Base-by-base conservation (phyloP, 2,113 vertebrate species). In the Scopus umbretta region DNA sequence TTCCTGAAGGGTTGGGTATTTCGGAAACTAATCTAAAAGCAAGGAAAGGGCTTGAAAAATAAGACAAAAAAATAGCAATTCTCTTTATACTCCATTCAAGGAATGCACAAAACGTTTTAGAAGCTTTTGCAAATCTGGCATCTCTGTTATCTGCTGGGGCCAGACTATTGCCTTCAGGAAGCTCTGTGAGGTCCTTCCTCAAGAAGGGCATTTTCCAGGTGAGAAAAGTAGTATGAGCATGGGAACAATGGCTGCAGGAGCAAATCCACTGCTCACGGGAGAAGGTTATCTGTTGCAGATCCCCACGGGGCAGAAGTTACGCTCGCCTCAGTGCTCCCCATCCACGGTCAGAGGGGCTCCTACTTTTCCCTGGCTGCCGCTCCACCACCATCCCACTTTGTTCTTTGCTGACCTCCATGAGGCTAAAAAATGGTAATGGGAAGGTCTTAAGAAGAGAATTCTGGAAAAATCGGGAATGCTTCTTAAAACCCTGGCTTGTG, bases 1-100 rank as follows among this genome's bases (percentile, higher is more conserved):
- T 81, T 96, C 71, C 94, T 88, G 53, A 70, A 92, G 94, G 36
- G 43, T 2, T 85, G 92, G 76, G 55, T 75, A 42, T 94, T 96
- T 95, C 4, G 6, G 91, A 96, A 85, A 89, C 68, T 63, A 29
- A 80, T 22, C 29, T 88, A 89, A 94, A 83, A 94, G 59, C 66
- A 84, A 95, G 55, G 1, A 3, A 90, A 96, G 58, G 55, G 52
- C 83, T 88, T 71, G 49, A 38, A 80, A 85, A 86, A 66, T 36
- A 55, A 30, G 45, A 22, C 16, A 49, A 38, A 80, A 80, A 90
- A 43, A 6, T 4, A 59, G 18, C 2, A 55, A n/a, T 63, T 94
- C 38, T 76, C 58, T 79, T 45, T n/a, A 12, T 55, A 16, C 14
- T 19, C 12, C 30, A 13, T 52, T 47, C 0, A 0, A 87, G 43